Conservation (phyloP, 1,140 invertebrate genomes). For the Psix sp. region DNA sequence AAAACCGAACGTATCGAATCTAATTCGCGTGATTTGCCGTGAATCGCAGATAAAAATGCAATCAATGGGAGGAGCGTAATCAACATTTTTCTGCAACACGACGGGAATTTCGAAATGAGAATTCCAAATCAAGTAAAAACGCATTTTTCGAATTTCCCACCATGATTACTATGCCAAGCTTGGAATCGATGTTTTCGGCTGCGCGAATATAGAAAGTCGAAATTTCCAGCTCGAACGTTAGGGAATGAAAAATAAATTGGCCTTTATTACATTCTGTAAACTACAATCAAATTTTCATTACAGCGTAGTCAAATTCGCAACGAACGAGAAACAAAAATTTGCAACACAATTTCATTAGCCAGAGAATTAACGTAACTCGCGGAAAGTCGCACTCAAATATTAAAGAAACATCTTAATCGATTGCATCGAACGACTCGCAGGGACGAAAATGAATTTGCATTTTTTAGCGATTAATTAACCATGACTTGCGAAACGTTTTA, state of each 20-base stretch:
- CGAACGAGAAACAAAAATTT: slow-evolving; percentile 4
- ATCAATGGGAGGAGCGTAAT: no score
- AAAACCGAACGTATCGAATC: not conserved
- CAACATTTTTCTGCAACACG: no score
- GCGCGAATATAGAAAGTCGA: no score
- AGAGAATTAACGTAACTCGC: slow-evolving; percentile 8
- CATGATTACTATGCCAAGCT: no score
- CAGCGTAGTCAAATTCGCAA: slow-evolving; percentile 1
- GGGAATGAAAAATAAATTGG: not conserved
- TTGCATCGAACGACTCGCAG: slow-evolving; percentile 1
- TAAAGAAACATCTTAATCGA: slow-evolving; percentile 10
- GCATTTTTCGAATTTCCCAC: no score
- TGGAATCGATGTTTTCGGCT: no score
- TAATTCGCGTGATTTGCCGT: no score
- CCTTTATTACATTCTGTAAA: not conserved
- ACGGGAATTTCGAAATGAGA: no score
- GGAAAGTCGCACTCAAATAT: not conserved
- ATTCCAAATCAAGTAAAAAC: no score
- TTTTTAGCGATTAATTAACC: slow-evolving; percentile 47
- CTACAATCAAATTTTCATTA: slow-evolving; percentile 16
- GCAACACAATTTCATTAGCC: slow-evolving; percentile 1
- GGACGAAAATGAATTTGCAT: slow-evolving; percentile 32
- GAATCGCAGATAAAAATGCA: no score
- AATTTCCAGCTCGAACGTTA: no score
- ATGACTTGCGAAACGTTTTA: slow-evolving; percentile 36